Base-by-base conservation (phyloP, 2,113 vertebrate species). In the Nematolebias whitei region DNA sequence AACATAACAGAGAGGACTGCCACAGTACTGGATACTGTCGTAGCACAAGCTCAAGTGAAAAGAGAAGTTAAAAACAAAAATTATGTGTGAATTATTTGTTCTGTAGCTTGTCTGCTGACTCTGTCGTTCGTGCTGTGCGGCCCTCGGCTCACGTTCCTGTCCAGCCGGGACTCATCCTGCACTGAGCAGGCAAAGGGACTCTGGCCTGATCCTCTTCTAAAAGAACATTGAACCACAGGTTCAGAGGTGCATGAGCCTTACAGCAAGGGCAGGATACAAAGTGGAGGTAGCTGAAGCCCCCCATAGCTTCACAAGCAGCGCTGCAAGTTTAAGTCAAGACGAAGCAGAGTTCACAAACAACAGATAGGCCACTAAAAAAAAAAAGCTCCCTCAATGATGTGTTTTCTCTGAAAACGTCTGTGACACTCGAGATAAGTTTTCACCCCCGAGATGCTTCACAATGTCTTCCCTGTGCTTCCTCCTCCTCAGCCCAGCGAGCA, bases 361-460 rank as follows among this genome's bases (percentile, higher is more conserved):
- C 73, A 85, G 80, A 83, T 62, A 50, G 74, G 78, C 73, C 73
- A 62, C 26, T 54, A 52, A 41, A 45, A 71, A 74, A 75, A 45
- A 71, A 74, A 75, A 65, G 77, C 92, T 89, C 90, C 74, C 92
- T 89, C 90, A 90, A 87, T 89, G 92, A 90, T 93, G 90, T 97
- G 94, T 97, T 97, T 97, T 96, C 94, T 96, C 92, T 94, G 80
- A 93, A 97, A 96, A 96, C 95, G 90, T 82, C 86, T 87, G 91
- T 95, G 94, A 96, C 94, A 94, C 93, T 94, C 85, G 91, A 95
- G 94, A 94, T 96, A 93, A 76, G 85, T 89, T 95, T 96, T 95
- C 95, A 91, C 89, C 83, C 32, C 86, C 66, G 79, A 93, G 91
- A 93, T 90, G 91, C 92, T 93, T 93, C 93, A 91, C 93, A 93